These are phyloP conservation scores for Lasioglossum vierecki DNA, from an alignment of 2,888 invertebrate species.

Conservation along the genomic window DNA sequence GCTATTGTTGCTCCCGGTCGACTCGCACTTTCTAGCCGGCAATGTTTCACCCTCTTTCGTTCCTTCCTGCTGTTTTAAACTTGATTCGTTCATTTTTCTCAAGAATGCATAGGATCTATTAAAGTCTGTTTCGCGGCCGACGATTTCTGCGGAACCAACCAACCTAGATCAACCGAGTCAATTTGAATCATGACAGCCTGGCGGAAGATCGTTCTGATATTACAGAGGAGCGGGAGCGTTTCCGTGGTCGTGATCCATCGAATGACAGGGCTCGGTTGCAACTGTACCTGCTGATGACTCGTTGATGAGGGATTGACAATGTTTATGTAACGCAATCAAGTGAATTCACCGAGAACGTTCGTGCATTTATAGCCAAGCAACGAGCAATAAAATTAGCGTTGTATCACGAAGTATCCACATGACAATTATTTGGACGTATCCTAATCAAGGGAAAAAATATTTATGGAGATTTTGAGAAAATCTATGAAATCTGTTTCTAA, in stretches of 20 bases:
- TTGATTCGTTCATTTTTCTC: background rate
- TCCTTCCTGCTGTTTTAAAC: background rate
- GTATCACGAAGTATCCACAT: background rate
- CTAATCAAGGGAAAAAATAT: background rate
- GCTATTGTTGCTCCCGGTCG: slow-evolving; percentile 48
- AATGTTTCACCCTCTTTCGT: background rate
- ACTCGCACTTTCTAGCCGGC: slow-evolving; percentile 52
- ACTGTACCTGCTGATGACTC: background rate
- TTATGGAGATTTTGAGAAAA: background rate
- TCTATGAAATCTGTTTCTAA: too few species aligned
- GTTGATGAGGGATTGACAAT: slow-evolving; percentile 3
- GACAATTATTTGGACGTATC: background rate
- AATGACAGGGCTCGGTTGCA: slow-evolving; percentile 46
- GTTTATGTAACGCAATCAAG: background rate
- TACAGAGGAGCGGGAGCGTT: slow-evolving; percentile 61
- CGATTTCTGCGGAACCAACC: slow-evolving; percentile 10
- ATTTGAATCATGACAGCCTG: slow-evolving; percentile 1
- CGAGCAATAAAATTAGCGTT: background rate
- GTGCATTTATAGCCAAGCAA: background rate
- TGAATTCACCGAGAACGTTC: background rate
- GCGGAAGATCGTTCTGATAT: slow-evolving; percentile 59
- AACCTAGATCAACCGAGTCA: slow-evolving; percentile 2
- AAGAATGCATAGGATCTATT: background rate
- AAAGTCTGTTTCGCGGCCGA: background rate
- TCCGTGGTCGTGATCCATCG: slow-evolving; percentile 66